These are phyloP conservation scores for Moxostoma hubbsi DNA, from an alignment of 2,797 vertebrate genomes.

Conservation along the genomic window DNA sequence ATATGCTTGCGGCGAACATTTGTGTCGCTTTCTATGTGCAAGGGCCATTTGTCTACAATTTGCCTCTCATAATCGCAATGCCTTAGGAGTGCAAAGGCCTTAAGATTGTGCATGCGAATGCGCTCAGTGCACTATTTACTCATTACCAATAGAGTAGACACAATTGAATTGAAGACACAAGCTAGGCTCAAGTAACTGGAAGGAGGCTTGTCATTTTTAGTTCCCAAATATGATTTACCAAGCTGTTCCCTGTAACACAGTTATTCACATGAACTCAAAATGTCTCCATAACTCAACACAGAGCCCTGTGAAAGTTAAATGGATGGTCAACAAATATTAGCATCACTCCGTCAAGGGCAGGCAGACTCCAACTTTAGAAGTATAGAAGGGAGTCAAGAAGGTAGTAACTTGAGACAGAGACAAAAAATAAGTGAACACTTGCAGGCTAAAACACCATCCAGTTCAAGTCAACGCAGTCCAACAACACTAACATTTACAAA, in stretches of 20 bases:
- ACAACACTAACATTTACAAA: background rate
- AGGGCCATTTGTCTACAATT: too few relatives aligned
- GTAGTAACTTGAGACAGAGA: conserved; percentile 37
- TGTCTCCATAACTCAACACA: conserved; percentile 9
- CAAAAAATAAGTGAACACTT: conserved; percentile 29
- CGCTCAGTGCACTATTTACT: too few relatives aligned
- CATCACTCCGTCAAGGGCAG: conserved; percentile 27
- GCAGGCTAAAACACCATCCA: background rate
- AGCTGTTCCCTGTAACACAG: background rate
- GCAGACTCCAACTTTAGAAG: conserved; percentile 39
- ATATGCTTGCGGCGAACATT: too few relatives aligned
- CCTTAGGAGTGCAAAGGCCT: too few relatives aligned
- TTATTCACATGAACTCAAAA: background rate
- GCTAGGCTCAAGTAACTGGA: background rate
- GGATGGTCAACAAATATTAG: conserved; percentile 41
- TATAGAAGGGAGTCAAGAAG: conserved; percentile 23
- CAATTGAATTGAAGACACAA: background rate
- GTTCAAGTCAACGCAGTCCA: too few relatives aligned
- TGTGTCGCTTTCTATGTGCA: too few relatives aligned
- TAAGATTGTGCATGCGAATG: too few relatives aligned
- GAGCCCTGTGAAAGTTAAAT: conserved; percentile 17
- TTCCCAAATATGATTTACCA: background rate
- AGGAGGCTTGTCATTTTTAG: background rate
- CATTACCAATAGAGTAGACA: too few relatives aligned
- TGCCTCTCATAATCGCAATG: too few relatives aligned